A percentile compares a stretch with the other conserved stretches of the same genome.
phyloP scores from a whole-genome alignment of 2,797 vertebrate genomes.

The Urosaurus nigricauda region DNA sequence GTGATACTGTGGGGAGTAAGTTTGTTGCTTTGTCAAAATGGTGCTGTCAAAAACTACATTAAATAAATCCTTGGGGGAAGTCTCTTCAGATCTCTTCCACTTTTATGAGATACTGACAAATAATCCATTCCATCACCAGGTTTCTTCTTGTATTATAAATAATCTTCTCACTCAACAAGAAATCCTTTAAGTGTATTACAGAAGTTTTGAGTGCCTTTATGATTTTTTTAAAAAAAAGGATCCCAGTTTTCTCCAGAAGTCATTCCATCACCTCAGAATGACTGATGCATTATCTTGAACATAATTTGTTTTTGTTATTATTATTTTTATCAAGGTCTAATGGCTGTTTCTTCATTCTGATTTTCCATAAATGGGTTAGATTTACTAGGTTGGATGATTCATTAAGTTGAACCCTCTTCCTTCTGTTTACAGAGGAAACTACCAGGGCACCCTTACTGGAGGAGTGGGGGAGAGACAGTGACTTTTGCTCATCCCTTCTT shows the following conservation, averaged over 20 bases:
- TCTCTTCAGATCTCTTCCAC: conserved; percentile 32
- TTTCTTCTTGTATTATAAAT: conserved; percentile 34
- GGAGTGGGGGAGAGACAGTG: neutral
- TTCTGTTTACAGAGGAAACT: neutral
- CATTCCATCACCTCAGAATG: neutral
- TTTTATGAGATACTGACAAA: conserved; percentile 23
- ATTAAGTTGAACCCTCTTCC: neutral
- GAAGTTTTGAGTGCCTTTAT: neutral
- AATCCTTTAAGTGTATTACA: neutral
- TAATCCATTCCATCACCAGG: conserved; percentile 36
- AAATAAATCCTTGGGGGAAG: conserved; percentile 12
- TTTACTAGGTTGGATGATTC: neutral
- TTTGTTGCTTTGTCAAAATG: conserved; percentile 13
- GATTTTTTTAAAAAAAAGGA: neutral
- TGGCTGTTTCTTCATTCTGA: neutral
- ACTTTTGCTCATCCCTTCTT: conserved; percentile 1
- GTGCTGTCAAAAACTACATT: neutral
- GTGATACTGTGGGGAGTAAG: neutral
- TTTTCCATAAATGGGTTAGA: neutral
- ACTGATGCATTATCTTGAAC: neutral
- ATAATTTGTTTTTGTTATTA: rapidly evolving
- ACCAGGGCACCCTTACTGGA: neutral
- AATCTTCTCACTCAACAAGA: conserved; percentile 6
- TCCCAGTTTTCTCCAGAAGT: neutral
- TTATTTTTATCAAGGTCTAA: rapidly evolving